Evolutionary conservation across 2,888 invertebrate species (phyloP).

Genomic region (Morpho helenor): DNA sequence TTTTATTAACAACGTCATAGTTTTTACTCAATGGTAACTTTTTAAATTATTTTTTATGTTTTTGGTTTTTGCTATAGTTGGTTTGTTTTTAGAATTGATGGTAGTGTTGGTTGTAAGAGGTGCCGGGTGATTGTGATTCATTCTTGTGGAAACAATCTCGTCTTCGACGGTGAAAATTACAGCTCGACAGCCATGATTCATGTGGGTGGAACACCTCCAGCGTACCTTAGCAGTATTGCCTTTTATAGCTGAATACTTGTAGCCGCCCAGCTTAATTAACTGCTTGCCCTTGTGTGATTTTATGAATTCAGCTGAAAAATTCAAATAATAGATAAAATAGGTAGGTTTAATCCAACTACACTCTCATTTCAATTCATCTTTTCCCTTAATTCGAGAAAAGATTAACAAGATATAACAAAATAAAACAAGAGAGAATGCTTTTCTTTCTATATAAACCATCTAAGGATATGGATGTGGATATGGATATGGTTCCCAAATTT

Average conservation of each 20-base stretch:
- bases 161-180: constrained; percentile 29
- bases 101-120: not conserved
- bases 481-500: too few relatives aligned
- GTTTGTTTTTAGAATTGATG: too few relatives aligned
- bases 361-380: too few relatives aligned
- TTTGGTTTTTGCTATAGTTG: not conserved
- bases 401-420: too few relatives aligned
- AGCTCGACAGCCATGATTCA: constrained; percentile 37
- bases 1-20: too few relatives aligned
- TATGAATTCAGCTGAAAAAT: constrained; percentile 2
- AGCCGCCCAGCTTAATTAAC: not conserved
- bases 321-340: not conserved
- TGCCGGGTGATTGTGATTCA: constrained; percentile 6
- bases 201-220: constrained; percentile 48
- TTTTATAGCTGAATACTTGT: not conserved
- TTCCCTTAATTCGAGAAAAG: too few relatives aligned
- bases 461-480: too few relatives aligned
- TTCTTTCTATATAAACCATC: too few relatives aligned
- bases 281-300: not conserved
- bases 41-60: not conserved
- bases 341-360: too few relatives aligned
- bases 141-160: not conserved
- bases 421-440: too few relatives aligned
- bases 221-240: constrained; percentile 24
- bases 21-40: too few relatives aligned